Base-by-base conservation (phyloP, 2,888 invertebrate genomes). In the Hirtodrosophila alboralis region DNA sequence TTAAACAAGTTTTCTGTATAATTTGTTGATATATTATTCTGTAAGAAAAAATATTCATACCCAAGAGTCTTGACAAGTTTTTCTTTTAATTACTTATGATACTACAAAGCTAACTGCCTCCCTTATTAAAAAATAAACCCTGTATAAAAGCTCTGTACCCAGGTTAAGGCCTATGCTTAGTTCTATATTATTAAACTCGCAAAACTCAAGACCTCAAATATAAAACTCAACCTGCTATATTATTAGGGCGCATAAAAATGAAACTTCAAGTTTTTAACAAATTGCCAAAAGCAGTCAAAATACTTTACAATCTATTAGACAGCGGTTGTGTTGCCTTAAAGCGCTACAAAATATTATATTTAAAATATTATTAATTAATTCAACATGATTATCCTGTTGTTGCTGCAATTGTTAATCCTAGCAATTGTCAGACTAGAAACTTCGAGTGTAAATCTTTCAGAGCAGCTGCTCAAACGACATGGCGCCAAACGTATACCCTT, bases 401-500 rank as follows among this genome's bases (percentile, higher is more conserved):
- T 56, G 26, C 10, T 41, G 6, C 14, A 21, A 3, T 8, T 49
- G 3, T 1, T 58, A 1, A 5, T 1, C 5, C 6, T 16, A 18
- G 5, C 26, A 1, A 18, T 2, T 3, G 34, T 27, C 10, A 34
- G 36, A 0, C 18, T 44, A 1, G 36, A 45, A 8, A n/a, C 21
- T 1, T 1, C 5, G 0, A 13, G 12, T 7, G 28, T 26, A 4
- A 72, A 67, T 36, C 43, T n/a, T 8, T 48, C 67, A 8, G 65
- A 51, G 0, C 41, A 47, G 4, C 47, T 72, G 27, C 52, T 67
- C 0, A 5, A 36, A 0, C 47, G 10, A 0, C 12, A 12, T 14
- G 67, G 67, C 3, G 47, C 34, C 3, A 48, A 44, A 7, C 28
- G 8, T 0, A 10, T 66, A 2, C 43, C 47, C 2, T 66, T 66